Evolutionary conservation across 1,140 invertebrate genomes (phyloP).

Genomic region (Uloborus diversus): DNA sequence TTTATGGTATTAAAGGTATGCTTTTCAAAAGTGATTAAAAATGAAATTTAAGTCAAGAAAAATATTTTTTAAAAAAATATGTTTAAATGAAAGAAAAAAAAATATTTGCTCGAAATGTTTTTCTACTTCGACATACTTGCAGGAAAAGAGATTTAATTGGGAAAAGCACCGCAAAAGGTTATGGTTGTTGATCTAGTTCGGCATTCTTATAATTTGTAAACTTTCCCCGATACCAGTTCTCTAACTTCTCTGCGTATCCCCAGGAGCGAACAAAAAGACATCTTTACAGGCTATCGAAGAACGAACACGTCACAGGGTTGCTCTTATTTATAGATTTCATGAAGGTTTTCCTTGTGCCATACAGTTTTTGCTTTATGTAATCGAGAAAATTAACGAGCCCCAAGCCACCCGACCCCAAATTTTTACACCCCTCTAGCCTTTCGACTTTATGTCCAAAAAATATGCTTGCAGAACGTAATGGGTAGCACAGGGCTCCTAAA

Average conservation of each 20-base stretch:
- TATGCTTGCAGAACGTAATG: conserved; percentile 20
- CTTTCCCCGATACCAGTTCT: background rate
- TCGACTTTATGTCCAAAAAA: background rate
- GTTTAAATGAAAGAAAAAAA: too few relatives aligned
- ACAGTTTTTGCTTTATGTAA: conserved; percentile 30
- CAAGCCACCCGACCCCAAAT: conserved; percentile 24
- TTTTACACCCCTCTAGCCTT: conserved; percentile 8
- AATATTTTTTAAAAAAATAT: too few relatives aligned
- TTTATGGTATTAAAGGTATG: too few relatives aligned
- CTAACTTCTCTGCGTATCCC: conserved; percentile 2
- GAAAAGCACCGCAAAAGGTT: too few relatives aligned
- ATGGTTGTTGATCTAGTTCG: too few relatives aligned
- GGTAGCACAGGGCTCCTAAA: conserved; percentile 47
- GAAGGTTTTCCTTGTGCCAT: background rate
- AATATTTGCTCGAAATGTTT: too few relatives aligned
- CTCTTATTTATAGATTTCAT: conserved; percentile 52
- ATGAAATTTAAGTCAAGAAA: too few relatives aligned
- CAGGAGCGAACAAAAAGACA: conserved; percentile 1
- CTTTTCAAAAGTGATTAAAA: too few relatives aligned
- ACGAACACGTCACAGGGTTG: conserved; percentile 8
- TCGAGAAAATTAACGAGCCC: conserved; percentile 38
- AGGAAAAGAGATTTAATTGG: too few relatives aligned
- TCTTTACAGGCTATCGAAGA: conserved; percentile 41
- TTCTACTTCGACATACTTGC: too few relatives aligned
- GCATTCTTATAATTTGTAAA: background rate